Conservation (phyloP, 2,797 vertebrate genomes). For the Tapirus indicus region DNA sequence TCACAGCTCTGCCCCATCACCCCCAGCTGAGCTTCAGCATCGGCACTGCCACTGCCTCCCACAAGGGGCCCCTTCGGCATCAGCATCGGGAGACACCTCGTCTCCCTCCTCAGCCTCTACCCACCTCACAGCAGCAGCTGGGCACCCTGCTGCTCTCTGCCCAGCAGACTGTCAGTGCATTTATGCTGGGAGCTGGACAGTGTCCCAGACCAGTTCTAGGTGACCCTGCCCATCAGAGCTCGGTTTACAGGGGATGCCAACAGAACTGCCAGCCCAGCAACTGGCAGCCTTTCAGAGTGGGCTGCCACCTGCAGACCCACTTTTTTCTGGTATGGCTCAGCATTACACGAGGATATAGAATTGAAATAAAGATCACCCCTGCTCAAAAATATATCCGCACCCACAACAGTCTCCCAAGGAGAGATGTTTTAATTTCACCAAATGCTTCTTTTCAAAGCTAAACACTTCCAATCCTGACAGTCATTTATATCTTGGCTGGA, state of each 20-base stretch:
- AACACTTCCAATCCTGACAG: background rate
- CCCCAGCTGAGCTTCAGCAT: background rate
- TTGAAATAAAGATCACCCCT: background rate
- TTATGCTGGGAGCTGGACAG: background rate
- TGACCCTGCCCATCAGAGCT: background rate
- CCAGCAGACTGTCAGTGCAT: background rate
- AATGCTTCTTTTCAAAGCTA: slow-evolving; percentile 32
- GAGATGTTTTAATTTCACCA: background rate
- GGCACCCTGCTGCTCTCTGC: background rate
- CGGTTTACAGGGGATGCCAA: background rate
- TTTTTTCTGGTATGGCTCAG: background rate
- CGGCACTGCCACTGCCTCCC: no score
- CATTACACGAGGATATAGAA: background rate
- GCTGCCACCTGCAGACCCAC: background rate
- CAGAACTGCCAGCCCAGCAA: background rate
- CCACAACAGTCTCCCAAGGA: background rate
- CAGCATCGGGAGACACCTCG: background rate
- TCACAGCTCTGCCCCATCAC: background rate
- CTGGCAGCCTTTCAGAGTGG: background rate
- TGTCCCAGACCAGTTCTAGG: background rate
- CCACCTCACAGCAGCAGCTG: background rate
- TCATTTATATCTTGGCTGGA: background rate
- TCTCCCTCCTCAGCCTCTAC: background rate
- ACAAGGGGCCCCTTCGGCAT: no score
- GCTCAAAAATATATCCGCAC: background rate